A percentile compares a stretch with the other conserved stretches of the same genome.
These are phyloP conservation scores for Zeuzera pyrina DNA, from an alignment of 2,888 invertebrate genomes.

Conservation along the genomic window DNA sequence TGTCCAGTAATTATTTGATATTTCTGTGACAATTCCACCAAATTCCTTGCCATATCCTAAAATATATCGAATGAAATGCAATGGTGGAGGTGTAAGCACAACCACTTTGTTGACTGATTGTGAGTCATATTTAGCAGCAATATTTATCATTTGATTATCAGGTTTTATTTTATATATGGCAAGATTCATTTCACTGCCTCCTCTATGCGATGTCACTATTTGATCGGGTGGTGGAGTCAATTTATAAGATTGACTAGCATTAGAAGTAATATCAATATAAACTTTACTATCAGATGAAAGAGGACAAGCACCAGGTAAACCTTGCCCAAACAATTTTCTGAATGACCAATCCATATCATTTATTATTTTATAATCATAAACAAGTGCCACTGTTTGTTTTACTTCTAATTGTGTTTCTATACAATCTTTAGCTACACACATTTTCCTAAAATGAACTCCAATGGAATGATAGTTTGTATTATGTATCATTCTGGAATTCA, in stretches of 20 bases:
- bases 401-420: constrained; percentile 81
- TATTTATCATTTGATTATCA: constrained; percentile 75
- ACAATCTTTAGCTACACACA: constrained; percentile 78
- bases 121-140: constrained; percentile 74
- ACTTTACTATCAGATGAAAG: constrained; percentile 84
- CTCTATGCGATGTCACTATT: constrained; percentile 75
- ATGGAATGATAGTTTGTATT: constrained; percentile 95
- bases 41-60: constrained; percentile 92
- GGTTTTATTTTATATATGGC: constrained; percentile 81
- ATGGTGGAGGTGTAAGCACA: constrained; percentile 75
- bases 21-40: constrained; percentile 89
- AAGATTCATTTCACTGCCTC: constrained; percentile 77
- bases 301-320: constrained; percentile 86
- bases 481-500: constrained; percentile 93
- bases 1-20: constrained; percentile 86
- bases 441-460: constrained; percentile 86
- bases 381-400: constrained; percentile 87
- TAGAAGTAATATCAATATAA: constrained; percentile 84
- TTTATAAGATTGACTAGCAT: constrained; percentile 74
- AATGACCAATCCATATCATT: constrained; percentile 87
- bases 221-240: constrained; percentile 76
- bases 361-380: constrained; percentile 85
- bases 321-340: constrained; percentile 88
- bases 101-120: constrained; percentile 54
- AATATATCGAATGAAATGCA: constrained; percentile 86